A percentile compares a stretch with the other conserved stretches of the same genome.
phyloP scores from a whole-genome alignment of 2,113 vertebrate species.

The Tursiops truncatus region DNA sequence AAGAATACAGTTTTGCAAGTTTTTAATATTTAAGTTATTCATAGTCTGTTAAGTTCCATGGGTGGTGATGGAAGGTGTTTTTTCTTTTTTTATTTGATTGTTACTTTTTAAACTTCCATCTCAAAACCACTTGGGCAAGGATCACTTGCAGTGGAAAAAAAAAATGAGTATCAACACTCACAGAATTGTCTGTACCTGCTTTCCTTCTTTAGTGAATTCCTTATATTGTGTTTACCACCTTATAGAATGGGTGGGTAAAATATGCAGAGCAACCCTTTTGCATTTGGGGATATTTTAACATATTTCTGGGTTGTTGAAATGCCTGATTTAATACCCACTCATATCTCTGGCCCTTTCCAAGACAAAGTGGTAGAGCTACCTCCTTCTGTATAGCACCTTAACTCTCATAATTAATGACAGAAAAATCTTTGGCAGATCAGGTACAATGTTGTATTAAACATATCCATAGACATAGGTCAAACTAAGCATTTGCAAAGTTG shows the following conservation, averaged over 20 bases:
- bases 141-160: not conserved
- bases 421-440: not conserved
- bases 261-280: not conserved
- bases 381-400: not conserved
- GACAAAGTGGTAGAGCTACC: not conserved
- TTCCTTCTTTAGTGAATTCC: not conserved
- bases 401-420: not conserved
- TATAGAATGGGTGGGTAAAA: not conserved
- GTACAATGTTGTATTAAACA: not conserved
- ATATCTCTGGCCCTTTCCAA: not conserved
- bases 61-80: not conserved
- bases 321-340: not conserved
- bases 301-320: not conserved
- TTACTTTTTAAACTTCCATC: conserved; percentile 25
- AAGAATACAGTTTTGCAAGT: conserved; percentile 23
- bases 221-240: not conserved
- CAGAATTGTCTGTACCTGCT: not conserved
- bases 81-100: not conserved
- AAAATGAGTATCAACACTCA: not conserved
- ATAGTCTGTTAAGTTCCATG: conserved; percentile 7
- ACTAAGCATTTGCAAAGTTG: not conserved
- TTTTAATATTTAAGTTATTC: conserved; percentile 55
- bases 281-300: not conserved
- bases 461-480: not conserved
- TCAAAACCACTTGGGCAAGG: not conserved